phyloP scores from a whole-genome alignment of 2,888 invertebrate genomes.

The Tupiocoris notatus region DNA sequence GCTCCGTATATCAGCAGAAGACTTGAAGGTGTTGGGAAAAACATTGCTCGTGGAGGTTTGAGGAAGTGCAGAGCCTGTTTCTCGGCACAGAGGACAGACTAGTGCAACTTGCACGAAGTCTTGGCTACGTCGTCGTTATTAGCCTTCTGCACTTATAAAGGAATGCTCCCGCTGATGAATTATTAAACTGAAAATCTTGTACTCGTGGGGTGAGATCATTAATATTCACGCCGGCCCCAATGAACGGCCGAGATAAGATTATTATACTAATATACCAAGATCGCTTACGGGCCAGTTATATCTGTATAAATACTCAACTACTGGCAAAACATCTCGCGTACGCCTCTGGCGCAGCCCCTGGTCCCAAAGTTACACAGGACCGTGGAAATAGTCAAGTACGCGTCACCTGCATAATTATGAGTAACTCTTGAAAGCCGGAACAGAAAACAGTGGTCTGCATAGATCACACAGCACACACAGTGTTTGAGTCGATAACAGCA shows the following conservation, averaged over 20 bases:
- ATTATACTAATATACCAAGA: too few relatives aligned
- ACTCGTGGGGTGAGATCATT: slow-evolving; percentile 11
- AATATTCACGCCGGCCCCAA: slow-evolving; percentile 23
- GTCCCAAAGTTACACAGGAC: too few relatives aligned
- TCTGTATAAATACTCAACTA: not conserved
- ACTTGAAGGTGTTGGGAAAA: not conserved
- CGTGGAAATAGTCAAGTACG: too few relatives aligned
- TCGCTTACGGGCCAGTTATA: not conserved
- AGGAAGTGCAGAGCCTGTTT: not conserved
- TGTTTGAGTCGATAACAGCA: too few relatives aligned
- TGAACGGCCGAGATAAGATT: slow-evolving; percentile 24
- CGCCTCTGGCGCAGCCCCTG: too few relatives aligned
- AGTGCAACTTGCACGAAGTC: not conserved
- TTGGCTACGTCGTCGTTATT: not conserved
- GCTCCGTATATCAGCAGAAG: not conserved
- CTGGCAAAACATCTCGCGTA: too few relatives aligned
- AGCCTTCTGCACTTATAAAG: too few relatives aligned
- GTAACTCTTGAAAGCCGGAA: too few relatives aligned
- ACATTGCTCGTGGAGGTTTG: not conserved
- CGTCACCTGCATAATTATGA: too few relatives aligned
- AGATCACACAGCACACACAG: too few relatives aligned
- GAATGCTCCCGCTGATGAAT: not conserved
- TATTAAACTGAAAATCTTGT: not conserved
- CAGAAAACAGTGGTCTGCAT: too few relatives aligned
- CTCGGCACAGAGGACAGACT: too few relatives aligned